Evolutionary conservation across 2,888 invertebrate genomes (phyloP).

Genomic region (Hirtodrosophila cameraria): DNA sequence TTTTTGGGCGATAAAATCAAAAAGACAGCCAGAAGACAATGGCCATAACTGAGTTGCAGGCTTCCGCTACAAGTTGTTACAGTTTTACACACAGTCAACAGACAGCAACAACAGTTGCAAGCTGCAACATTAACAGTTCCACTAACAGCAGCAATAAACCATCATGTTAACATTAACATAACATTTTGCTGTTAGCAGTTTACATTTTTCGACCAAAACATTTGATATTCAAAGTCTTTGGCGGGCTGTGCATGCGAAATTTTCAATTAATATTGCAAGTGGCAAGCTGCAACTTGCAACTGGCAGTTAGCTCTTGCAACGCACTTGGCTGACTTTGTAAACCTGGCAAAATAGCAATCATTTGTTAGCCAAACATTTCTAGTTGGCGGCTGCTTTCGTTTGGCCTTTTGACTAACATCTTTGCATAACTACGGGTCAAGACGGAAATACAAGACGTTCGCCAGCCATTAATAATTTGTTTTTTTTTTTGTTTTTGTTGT

Average conservation of each 20-base stretch:
- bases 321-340: slow-evolving; percentile 52
- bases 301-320: slow-evolving; percentile 38
- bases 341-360: slow-evolving; percentile 67
- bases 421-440: slow-evolving; percentile 78
- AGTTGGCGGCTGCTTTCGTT: slow-evolving; percentile 70
- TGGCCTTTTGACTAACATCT: slow-evolving; percentile 76
- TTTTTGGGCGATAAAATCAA: slow-evolving; percentile 64
- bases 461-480: slow-evolving; percentile 74
- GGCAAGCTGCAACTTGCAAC: slow-evolving; percentile 25
- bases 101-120: slow-evolving; percentile 6
- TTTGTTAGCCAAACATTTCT: slow-evolving; percentile 74
- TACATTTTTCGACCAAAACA: slow-evolving; percentile 62
- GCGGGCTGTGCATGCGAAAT: slow-evolving; percentile 39
- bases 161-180: slow-evolving; percentile 22
- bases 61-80: slow-evolving; percentile 70
- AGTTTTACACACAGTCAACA: no score
- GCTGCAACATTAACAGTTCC: not conserved
- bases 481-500: slow-evolving; percentile 4
- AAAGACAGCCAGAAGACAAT: slow-evolving; percentile 64
- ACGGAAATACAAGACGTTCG: slow-evolving; percentile 74
- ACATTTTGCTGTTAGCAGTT: slow-evolving; percentile 1
- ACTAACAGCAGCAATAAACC: slow-evolving; percentile 10
- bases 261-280: slow-evolving; percentile 62
- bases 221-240: slow-evolving; percentile 22
- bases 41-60: slow-evolving; percentile 34